These are phyloP conservation scores for Saimiri boliviensis DNA, from an alignment of 2,113 vertebrate genomes.

Conservation along the genomic window DNA sequence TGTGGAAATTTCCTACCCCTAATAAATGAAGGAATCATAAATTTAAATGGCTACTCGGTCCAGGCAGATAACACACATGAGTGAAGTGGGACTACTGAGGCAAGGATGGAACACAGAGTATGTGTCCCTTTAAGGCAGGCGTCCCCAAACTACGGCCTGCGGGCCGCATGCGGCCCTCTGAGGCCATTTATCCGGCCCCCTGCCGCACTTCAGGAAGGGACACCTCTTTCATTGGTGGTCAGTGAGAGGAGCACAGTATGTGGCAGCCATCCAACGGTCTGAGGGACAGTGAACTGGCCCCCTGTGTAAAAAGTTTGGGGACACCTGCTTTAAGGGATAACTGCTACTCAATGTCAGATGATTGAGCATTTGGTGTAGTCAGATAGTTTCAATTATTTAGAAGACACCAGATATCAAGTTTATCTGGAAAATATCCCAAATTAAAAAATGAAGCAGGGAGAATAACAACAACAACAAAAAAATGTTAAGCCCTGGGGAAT, in stretches of 20 bases:
- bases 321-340: not conserved
- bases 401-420: not conserved
- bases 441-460: not conserved
- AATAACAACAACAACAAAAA: slow-evolving; percentile 21
- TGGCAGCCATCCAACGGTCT: too few species aligned
- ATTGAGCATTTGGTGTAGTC: not conserved
- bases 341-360: not conserved
- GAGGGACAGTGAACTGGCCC: too few species aligned
- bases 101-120: not conserved
- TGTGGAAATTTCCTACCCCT: not conserved
- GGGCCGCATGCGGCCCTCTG: too few species aligned
- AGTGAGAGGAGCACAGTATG: too few species aligned
- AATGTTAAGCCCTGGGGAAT: not conserved
- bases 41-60: not conserved
- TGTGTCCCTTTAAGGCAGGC: not conserved
- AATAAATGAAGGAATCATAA: not conserved
- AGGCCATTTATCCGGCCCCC: too few species aligned
- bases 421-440: not conserved
- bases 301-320: too few species aligned
- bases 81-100: not conserved
- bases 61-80: not conserved
- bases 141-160: too few species aligned
- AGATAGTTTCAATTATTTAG: not conserved
- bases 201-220: too few species aligned
- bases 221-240: too few species aligned